Base-by-base conservation (phyloP, 2,113 vertebrate genomes). In the Clupea harengus region DNA sequence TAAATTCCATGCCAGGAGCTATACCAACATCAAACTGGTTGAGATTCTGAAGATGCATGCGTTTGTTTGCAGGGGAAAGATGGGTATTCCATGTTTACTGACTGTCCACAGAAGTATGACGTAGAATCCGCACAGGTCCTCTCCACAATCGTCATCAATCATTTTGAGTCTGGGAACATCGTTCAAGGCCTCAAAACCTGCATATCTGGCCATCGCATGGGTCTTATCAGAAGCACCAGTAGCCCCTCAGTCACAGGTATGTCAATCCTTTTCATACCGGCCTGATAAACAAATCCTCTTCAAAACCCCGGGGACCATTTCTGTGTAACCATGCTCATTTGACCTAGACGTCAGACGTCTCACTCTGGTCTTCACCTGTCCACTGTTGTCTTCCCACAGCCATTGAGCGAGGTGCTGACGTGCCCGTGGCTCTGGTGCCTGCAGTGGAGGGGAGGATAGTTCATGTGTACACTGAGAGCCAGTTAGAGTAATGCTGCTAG, bases 141-240 rank as follows among this genome's bases (percentile, higher is more conserved):
- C 83, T 92, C 87, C 25, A 91, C 82, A 60, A 83, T 92, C 3
- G 83, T 92, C 44, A 87, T 91, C 85, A 93, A 93, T 88, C 91
- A 90, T 5, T 92, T 91, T 88, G 90, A 94, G 87, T 92, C 88
- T 6, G 84, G 90, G 47, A 90, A 90, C 86, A 91, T 90, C 81
- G 64, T 93, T 6, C 86, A 87, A 22, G 88, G 84, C 45, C 89
- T 84, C 49, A 93, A 90, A 81, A 54, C 86, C 15, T 92, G 89
- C 81, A 88, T 87, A 81, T 92, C 82, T 64, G 89, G 86, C 39
- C 89, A 92, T 81, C 9, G 57, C 20, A 90, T 91, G 87, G 88
- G 85, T 85, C 88, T 91, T 82, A 89, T 92, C 84, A 87, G 78
- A 44, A 60, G 84, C 47, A 87, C 85, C 9, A 88, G 89, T 47